Conservation (phyloP, 2,113 vertebrate species). For the Bambusicola thoracicus region DNA sequence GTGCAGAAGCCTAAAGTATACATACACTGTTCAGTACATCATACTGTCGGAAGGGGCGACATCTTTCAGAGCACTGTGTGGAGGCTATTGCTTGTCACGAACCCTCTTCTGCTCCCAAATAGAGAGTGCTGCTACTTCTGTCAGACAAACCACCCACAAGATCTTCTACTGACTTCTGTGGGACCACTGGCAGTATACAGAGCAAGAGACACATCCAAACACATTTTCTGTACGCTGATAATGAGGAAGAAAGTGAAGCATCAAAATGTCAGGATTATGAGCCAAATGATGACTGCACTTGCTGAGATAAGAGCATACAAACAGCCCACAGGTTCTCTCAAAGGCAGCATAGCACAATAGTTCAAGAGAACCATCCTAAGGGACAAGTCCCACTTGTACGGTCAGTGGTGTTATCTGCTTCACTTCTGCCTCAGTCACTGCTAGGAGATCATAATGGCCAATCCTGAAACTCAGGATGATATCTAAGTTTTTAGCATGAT, state of each 20-base stretch:
- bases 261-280: not conserved
- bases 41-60: rapidly evolving
- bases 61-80: not conserved
- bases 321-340: not conserved
- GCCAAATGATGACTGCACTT: not conserved
- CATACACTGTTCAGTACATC: not conserved
- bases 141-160: not conserved
- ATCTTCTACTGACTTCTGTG: not conserved
- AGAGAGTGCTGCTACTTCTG: not conserved
- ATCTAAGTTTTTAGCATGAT: not conserved
- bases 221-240: not conserved
- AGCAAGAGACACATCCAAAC: not conserved
- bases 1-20: not conserved
- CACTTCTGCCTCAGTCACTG: not conserved
- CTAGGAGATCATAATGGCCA: not conserved
- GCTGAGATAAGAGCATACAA: not conserved
- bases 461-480: not conserved
- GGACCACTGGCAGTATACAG: not conserved
- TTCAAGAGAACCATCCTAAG: not conserved
- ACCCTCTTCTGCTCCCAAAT: not conserved
- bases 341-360: not conserved
- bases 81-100: not conserved
- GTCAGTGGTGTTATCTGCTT: not conserved
- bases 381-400: not conserved
- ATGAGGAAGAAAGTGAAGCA: not conserved